Evolutionary conservation across 2,113 vertebrate genomes (phyloP), one percentile per base, ranked within the genome.

Genomic region (Petaurus breviceps): DNA sequence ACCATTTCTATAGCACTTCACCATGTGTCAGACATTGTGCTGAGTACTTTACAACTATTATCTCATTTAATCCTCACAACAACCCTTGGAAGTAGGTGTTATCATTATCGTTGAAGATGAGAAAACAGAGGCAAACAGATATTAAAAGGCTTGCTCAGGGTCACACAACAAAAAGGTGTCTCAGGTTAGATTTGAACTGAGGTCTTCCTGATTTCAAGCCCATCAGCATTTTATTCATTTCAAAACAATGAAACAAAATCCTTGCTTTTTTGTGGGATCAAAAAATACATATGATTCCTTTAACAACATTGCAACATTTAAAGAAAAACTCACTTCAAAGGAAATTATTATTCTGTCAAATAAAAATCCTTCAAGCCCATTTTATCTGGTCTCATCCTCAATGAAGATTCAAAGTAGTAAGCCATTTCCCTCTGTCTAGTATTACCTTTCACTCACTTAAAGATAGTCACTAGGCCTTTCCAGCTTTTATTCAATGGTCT

Each of bases 401-500:
- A 46, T 31, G 37, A 92, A 43, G 11, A 93, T 10, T 53, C 16
- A 43, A 19, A 43, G 16, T 22, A 84, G 37, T 47, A 50, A 54
- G 43, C 49, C 91, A 55, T 57, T 51, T 92, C 47, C 8, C 8
- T 91, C 68, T 90, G 9, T 84, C 37, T 84, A 94, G 92, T 93
- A 10, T 93, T 93, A 93, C 90, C 91, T 93, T 95, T 94, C 53
- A 92, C 47, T 91, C 23, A 93, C 52, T 90, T 94, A 94, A 95
- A 91, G 89, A 37, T 31, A 91, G 16, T 92, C 93, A 92, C 90
- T 50, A 91, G 43, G 68, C 37, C 19, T 84, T 93, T 95, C n/a
- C 89, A 95, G 31, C 25, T 92, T 93, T 46, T 90, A 55, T 90
- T 90, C 52, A 96, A 0, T 92, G 54, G 14, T 61, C 61, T 96